Conservation (phyloP, 2,888 invertebrate species). For the Erpobdella octoculata region DNA sequence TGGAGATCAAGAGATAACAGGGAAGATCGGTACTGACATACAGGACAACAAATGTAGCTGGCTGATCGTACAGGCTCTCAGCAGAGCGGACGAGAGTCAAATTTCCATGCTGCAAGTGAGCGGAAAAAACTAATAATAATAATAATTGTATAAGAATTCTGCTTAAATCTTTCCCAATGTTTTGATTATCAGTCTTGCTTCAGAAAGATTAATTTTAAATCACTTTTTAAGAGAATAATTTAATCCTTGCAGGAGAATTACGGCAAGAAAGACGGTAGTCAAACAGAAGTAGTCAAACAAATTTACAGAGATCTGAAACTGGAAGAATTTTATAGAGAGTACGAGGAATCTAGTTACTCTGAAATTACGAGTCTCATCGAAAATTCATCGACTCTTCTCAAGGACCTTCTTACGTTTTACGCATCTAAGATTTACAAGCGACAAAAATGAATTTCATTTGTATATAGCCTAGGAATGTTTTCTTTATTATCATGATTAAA, state of each 20-base stretch:
- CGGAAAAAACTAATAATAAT: not conserved
- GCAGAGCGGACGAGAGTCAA: conserved; percentile 41
- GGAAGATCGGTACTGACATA: conserved; percentile 84
- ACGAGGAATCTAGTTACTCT: conserved; percentile 47
- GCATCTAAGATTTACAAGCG: conserved; percentile 51
- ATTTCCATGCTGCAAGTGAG: conserved; percentile 42
- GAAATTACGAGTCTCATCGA: conserved; percentile 44
- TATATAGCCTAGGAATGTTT: too few relatives aligned
- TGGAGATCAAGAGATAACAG: conserved; percentile 74
- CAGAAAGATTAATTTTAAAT: not conserved
- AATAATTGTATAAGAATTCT: too few relatives aligned
- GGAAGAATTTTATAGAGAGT: conserved; percentile 42
- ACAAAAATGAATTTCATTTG: conserved; percentile 42
- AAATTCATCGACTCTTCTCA: conserved; percentile 41
- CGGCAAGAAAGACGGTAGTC: conserved; percentile 42
- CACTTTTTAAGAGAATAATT: not conserved
- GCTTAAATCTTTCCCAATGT: not conserved
- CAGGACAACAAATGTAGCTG: conserved; percentile 92
- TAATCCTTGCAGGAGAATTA: conserved; percentile 45
- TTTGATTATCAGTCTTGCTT: too few relatives aligned
- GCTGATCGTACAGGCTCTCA: conserved; percentile 77
- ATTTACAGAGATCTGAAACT: conserved; percentile 46
- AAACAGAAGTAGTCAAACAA: conserved; percentile 45
- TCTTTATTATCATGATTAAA: too few relatives aligned
- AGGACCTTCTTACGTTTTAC: conserved; percentile 46